Conservation (phyloP, 2,888 invertebrate species). For the Phyto melanocephala region DNA sequence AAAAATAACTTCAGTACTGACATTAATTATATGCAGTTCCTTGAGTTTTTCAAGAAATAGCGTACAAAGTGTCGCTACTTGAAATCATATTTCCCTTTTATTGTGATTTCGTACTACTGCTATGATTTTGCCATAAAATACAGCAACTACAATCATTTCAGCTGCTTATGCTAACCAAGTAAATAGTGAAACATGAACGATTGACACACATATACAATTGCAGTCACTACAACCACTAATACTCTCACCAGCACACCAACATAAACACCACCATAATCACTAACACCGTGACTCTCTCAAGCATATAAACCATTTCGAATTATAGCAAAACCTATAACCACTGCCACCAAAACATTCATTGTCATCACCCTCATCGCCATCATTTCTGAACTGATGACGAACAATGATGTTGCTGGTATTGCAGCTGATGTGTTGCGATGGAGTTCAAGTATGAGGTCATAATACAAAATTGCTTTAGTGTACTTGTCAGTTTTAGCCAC, state of each 20-base stretch:
- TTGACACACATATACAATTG: neutral
- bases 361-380: neutral
- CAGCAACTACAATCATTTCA: neutral
- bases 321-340: constrained; percentile 15
- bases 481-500: constrained; percentile 15
- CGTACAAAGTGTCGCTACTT: neutral
- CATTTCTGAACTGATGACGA: neutral
- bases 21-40: no score
- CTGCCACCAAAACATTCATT: neutral
- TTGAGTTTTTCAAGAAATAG: neutral
- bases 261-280: neutral
- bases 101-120: neutral
- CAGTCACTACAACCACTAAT: constrained; percentile 5
- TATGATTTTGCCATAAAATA: neutral
- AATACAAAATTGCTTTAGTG: constrained; percentile 31
- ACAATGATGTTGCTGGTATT: neutral
- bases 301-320: constrained; percentile 29
- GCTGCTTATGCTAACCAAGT: neutral
- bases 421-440: neutral
- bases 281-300: neutral
- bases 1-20: no score
- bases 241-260: neutral
- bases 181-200: neutral
- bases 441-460: constrained; percentile 64
- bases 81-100: neutral